These are phyloP conservation scores for Eubasilissa splendida DNA, from an alignment of 2,888 invertebrate species.

Conservation along the genomic window DNA sequence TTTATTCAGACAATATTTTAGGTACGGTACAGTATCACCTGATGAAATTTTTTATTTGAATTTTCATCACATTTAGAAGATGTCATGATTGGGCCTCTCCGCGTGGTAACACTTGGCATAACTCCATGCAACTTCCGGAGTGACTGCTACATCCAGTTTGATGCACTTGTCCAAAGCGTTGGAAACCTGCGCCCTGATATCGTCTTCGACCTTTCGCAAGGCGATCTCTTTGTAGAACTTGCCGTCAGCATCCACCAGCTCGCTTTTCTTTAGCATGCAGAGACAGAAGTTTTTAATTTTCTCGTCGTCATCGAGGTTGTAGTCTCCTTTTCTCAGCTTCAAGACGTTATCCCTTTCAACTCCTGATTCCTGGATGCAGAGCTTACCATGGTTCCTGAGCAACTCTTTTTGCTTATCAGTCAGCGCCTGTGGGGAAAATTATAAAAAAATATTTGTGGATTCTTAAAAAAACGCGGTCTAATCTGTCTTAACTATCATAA, in stretches of 20 bases:
- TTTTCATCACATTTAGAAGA: constrained; percentile 41
- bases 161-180: constrained; percentile 69
- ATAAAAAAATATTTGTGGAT: constrained; percentile 56
- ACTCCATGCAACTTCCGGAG: constrained; percentile 71
- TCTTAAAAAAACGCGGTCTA: too few species aligned
- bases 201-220: constrained; percentile 69
- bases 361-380: constrained; percentile 67
- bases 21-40: too few species aligned
- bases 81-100: constrained; percentile 70
- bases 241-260: constrained; percentile 71
- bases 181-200: constrained; percentile 68
- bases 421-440: constrained; percentile 62
- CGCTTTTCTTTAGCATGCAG: constrained; percentile 70
- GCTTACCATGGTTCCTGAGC: constrained; percentile 66
- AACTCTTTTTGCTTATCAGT: constrained; percentile 71
- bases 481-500: too few species aligned
- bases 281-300: constrained; percentile 68
- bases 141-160: constrained; percentile 68
- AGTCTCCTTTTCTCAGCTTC: constrained; percentile 69
- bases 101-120: constrained; percentile 72
- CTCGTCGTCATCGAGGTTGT: constrained; percentile 66
- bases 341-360: constrained; percentile 67
- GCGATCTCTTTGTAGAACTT: constrained; percentile 72
- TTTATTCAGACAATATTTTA: too few species aligned
- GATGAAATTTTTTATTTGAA: not conserved